Base-by-base conservation (phyloP, 2,797 vertebrate genomes). In the Rhinatrema bivittatum region DNA sequence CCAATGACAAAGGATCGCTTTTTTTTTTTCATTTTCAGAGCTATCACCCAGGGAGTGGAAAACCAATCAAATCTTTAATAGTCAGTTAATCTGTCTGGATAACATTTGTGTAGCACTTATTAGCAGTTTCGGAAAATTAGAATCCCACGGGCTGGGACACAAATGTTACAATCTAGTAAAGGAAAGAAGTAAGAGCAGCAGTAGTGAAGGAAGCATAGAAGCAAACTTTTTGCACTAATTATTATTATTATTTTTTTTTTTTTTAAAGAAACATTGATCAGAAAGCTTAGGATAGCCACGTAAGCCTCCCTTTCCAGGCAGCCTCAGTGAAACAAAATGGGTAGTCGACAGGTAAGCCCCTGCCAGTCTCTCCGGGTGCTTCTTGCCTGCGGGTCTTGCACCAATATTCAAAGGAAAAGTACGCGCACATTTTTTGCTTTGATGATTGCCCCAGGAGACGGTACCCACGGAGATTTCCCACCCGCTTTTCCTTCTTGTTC, bases 51-150 rank as follows among this genome's bases (percentile, higher is more conserved):
- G 70, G 61, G 71, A 72, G 51, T 49, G 51, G n/a, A 50, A 57
- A 51, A 56, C 66, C 66, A 65, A 72, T 72, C 58, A 56, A 59
- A n/a, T 62, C 50, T 61, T 58, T 70, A 75, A 68, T 57, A 69
- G 65, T 47, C 72, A 73, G 62, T 74, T 72, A 72, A 70, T 76
- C 69, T 77, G 60, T 64, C 60, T 54, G 68, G 62, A 55, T 61
- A 63, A 55, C 72, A 62, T 71, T 72, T 71, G 62, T 57, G 55
- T 50, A 73, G 60, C 68, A 57, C 60, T 59, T 61, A 60, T n/a
- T n/a, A 59, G 56, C 50, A 45, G 58, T 65, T 62, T 68, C 55
- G 39, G 46, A 54, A 62, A 78, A 69, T 62, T 59, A 68, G 65
- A 60, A 69, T 67, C 68, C 70, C 40, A 19, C 31, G 7, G 13